A percentile compares a stretch with the other conserved stretches of the same genome.
Conservation (phyloP, 1,140 invertebrate species). For the Drosophila biarmipes region DNA sequence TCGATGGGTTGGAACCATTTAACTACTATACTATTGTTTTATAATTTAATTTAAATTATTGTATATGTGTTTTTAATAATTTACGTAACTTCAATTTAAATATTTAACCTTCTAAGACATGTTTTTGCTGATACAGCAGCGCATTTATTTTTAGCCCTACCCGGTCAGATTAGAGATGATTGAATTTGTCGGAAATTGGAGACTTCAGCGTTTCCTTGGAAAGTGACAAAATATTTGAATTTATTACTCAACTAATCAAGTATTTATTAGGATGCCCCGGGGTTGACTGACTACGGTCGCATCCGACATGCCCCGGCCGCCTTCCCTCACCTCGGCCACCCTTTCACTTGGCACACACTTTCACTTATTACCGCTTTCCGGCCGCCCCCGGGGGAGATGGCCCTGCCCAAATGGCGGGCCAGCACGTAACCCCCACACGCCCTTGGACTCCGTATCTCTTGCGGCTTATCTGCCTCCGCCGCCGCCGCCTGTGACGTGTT, state of each 20-base stretch:
- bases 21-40: too few relatives aligned
- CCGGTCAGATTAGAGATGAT: conserved; percentile 13
- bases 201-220: conserved; percentile 40
- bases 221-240: conserved; percentile 72
- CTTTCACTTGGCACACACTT: conserved; percentile 63
- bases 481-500: conserved; percentile 51
- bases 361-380: conserved; percentile 62
- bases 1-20: too few relatives aligned
- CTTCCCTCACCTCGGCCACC: conserved; percentile 12
- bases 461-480: conserved; percentile 28
- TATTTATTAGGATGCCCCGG: conserved; percentile 65
- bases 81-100: too few relatives aligned
- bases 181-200: conserved; percentile 35
- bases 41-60: too few relatives aligned
- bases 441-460: conserved; percentile 39
- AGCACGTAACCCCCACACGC: conserved; percentile 52
- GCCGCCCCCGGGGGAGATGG: conserved; percentile 46
- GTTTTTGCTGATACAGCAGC: background rate
- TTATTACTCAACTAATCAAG: conserved; percentile 76
- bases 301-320: background rate
- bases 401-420: conserved; percentile 60
- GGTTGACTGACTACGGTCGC: conserved; percentile 49
- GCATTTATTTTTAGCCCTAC: background rate
- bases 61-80: too few relatives aligned
- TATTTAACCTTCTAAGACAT: too few relatives aligned